phyloP scores from a whole-genome alignment of 1,140 invertebrate species.

The Bombus difficillimus region DNA sequence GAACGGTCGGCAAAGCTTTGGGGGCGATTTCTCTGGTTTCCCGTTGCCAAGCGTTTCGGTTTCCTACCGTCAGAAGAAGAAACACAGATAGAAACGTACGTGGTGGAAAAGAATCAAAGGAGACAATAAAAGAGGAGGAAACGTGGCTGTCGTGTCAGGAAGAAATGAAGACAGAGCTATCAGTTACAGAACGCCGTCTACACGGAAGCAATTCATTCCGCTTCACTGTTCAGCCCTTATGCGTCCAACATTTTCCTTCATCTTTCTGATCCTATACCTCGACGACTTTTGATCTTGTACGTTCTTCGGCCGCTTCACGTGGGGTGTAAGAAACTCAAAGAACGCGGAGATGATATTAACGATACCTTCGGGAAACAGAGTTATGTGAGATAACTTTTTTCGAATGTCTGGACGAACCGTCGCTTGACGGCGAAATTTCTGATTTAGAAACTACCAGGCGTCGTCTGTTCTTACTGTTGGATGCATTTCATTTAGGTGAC shows the following conservation, averaged over 20 bases:
- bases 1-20: conserved; percentile 15
- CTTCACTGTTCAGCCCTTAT: conserved; percentile 74
- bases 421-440: not conserved
- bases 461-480: no score
- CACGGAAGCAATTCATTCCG: conserved; percentile 78
- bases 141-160: conserved; percentile 73
- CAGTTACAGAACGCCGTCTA: conserved; percentile 77
- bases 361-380: conserved; percentile 37
- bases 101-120: conserved; percentile 64
- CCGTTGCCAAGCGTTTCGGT: not conserved
- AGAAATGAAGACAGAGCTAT: conserved; percentile 78
- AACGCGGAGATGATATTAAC: conserved; percentile 33
- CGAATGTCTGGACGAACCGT: not conserved
- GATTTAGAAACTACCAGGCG: not conserved
- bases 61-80: conserved; percentile 32
- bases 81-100: conserved; percentile 42
- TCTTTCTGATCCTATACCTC: conserved; percentile 56
- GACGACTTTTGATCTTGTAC: conserved; percentile 47
- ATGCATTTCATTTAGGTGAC: no score
- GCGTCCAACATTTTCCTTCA: conserved; percentile 70
- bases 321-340: conserved; percentile 46
- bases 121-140: conserved; percentile 63
- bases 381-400: conserved; percentile 30
- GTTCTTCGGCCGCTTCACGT: not conserved
- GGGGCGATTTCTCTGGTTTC: conserved; percentile 9